phyloP scores from a whole-genome alignment of 2,888 invertebrate genomes.

The Dasypogon diadema region DNA sequence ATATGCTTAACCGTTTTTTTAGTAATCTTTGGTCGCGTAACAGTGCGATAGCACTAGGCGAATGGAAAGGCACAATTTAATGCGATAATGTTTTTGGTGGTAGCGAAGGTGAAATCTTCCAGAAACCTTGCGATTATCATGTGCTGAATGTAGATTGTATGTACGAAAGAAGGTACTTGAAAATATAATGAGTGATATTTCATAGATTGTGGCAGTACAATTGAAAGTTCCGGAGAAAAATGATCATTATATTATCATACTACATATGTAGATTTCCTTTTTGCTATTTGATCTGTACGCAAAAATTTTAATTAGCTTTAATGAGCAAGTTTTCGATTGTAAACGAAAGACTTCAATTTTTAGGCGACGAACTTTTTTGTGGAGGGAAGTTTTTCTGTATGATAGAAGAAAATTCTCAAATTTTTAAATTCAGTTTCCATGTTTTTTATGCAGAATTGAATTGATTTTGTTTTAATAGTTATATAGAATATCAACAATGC shows the following conservation, averaged over 20 bases:
- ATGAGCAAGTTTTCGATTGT: too few relatives aligned
- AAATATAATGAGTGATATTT: slow-evolving; percentile 3
- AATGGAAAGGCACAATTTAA: slow-evolving; percentile 29
- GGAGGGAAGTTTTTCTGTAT: too few relatives aligned
- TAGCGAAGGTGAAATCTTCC: slow-evolving; percentile 48
- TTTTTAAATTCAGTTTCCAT: too few relatives aligned
- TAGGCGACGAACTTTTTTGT: slow-evolving; percentile 11
- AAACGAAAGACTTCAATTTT: slow-evolving; percentile 31
- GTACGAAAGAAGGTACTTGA: background rate
- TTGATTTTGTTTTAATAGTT: too few relatives aligned
- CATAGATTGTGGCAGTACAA: slow-evolving; percentile 18
- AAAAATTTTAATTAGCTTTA: too few relatives aligned
- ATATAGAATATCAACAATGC: too few relatives aligned
- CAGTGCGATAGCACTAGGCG: background rate
- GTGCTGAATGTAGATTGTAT: background rate
- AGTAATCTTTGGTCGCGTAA: slow-evolving; percentile 30
- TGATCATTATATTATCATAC: too few relatives aligned
- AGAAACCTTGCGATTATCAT: slow-evolving; percentile 32
- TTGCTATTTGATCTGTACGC: too few relatives aligned
- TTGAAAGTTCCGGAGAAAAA: slow-evolving; percentile 33
- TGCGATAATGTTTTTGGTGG: slow-evolving; percentile 13
- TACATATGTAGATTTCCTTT: too few relatives aligned
- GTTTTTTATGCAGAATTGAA: too few relatives aligned
- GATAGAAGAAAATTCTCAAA: too few relatives aligned
- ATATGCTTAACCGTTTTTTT: slow-evolving; percentile 9